Evolutionary conservation across 2,797 vertebrate genomes (phyloP).

Genomic region (Rhinophrynus dorsalis): DNA sequence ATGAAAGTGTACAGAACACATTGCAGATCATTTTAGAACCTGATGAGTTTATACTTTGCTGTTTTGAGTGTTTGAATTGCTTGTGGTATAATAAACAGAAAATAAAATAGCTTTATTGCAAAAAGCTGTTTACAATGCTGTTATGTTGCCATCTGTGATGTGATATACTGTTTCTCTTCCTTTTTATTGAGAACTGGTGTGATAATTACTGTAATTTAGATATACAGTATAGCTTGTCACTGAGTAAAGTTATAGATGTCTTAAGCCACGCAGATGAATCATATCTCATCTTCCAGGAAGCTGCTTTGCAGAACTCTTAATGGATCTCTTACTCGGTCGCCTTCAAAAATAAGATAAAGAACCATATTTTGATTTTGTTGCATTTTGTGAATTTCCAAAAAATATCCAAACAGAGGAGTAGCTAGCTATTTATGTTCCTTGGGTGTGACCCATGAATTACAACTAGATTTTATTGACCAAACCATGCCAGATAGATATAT

Average conservation of each 20-base stretch:
- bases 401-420: too few species aligned
- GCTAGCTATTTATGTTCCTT: too few species aligned
- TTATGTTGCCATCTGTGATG: slow-evolving; percentile 15
- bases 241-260: slow-evolving; percentile 19
- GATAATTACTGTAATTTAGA: slow-evolving; percentile 35
- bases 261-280: neutral
- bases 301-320: neutral
- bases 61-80: neutral
- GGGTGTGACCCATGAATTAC: too few species aligned
- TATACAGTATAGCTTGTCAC: slow-evolving; percentile 1
- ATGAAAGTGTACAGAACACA: neutral
- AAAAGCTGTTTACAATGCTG: neutral
- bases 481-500: too few species aligned
- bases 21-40: neutral
- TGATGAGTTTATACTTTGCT: neutral
- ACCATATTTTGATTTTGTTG: neutral
- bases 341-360: neutral
- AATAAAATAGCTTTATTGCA: slow-evolving; percentile 20
- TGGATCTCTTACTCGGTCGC: neutral
- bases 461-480: too few species aligned
- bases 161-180: slow-evolving; percentile 5
- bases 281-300: neutral
- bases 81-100: neutral
- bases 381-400: too few species aligned
- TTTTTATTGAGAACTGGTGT: slow-evolving; percentile 19